Evolutionary conservation across 1,140 invertebrate species (phyloP).

Genomic region (Nephila pilipes): DNA sequence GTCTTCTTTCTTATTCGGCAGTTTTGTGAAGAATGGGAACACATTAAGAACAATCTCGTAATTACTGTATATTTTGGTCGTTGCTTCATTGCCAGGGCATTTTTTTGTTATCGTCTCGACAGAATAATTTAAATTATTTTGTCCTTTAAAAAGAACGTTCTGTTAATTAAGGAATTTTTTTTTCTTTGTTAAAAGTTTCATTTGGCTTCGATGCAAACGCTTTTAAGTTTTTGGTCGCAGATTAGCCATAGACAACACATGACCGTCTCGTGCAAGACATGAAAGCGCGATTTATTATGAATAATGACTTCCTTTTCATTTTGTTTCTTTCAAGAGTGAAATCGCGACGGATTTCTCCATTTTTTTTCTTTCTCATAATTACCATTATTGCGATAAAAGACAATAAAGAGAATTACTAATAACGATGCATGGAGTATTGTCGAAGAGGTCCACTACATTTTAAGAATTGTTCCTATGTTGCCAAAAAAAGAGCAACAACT

Average conservation of each 20-base stretch:
- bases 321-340: not conserved
- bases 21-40: no score
- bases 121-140: no score
- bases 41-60: no score
- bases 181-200: not conserved
- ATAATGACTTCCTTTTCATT: not conserved
- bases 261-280: not conserved
- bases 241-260: not conserved
- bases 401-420: not conserved
- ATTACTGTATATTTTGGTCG: no score
- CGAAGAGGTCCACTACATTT: not conserved
- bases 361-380: not conserved
- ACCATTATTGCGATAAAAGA: not conserved
- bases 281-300: not conserved
- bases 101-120: no score
- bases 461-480: not conserved
- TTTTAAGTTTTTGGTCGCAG: not conserved
- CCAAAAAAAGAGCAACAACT: not conserved
- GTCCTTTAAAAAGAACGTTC: no score
- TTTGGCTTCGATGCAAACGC: not conserved
- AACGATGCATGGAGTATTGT: not conserved
- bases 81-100: no score
- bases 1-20: no score
- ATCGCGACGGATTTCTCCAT: not conserved
- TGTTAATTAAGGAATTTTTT: not conserved